A percentile compares a stretch with the other conserved stretches of the same genome.
Evolutionary conservation across 2,888 invertebrate genomes (phyloP).

Genomic region (Epinotia bilunana): DNA sequence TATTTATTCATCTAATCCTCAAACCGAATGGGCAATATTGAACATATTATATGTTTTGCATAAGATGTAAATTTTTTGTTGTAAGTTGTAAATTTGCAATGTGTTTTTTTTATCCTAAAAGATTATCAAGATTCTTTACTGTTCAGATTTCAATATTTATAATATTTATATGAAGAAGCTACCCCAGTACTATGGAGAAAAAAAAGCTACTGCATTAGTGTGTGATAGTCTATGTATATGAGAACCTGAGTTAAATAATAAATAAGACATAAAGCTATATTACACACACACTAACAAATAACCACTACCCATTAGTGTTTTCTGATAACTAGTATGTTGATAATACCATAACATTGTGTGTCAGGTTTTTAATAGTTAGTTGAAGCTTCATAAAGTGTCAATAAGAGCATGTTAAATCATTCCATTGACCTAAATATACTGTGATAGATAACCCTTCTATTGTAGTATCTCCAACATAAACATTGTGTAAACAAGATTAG

Average conservation of each 20-base stretch:
- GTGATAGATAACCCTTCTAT: constrained; percentile 61
- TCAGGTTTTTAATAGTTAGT: constrained; percentile 1
- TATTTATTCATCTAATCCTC: too few relatives aligned
- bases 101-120: too few relatives aligned
- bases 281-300: background rate
- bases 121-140: too few relatives aligned
- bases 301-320: background rate
- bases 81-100: too few relatives aligned
- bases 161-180: too few relatives aligned
- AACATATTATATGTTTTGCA: too few relatives aligned
- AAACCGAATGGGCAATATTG: too few relatives aligned
- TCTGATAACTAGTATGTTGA: constrained; percentile 1
- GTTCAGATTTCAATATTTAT: too few relatives aligned
- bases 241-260: constrained; percentile 2
- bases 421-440: constrained; percentile 58
- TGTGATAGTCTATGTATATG: background rate
- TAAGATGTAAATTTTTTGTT: too few relatives aligned
- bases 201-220: background rate
- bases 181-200: background rate
- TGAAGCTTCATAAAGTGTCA: constrained; percentile 8
- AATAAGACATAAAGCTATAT: constrained; percentile 18
- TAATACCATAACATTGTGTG: constrained; percentile 5
- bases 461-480: constrained; percentile 54
- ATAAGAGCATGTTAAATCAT: constrained; percentile 38
- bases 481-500: constrained; percentile 65